Evolutionary conservation across 2,113 vertebrate genomes (phyloP).

Genomic region (Penelope pileata): DNA sequence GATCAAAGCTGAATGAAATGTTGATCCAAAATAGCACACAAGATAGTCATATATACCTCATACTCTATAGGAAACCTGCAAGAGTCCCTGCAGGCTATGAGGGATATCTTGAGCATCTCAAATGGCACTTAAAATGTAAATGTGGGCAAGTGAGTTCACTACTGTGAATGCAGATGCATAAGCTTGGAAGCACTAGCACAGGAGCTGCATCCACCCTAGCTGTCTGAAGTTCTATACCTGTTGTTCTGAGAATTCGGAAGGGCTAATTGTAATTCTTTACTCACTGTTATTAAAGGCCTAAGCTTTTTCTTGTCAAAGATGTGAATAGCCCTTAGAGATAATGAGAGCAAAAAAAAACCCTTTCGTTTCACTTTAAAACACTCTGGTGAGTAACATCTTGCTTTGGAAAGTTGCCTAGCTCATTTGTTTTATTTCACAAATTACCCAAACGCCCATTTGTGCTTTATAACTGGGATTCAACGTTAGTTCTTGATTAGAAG

Average conservation of each 20-base stretch:
- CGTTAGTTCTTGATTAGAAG: slow-evolving; percentile 44
- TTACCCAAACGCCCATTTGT: slow-evolving; percentile 13
- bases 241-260: background rate
- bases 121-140: background rate
- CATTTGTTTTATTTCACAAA: slow-evolving; percentile 60
- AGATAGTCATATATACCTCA: background rate
- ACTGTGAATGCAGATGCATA: background rate
- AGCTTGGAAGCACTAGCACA: background rate
- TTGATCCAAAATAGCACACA: background rate
- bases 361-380: slow-evolving; percentile 60
- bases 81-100: background rate
- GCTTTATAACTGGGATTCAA: background rate
- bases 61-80: background rate
- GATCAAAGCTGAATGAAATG: background rate
- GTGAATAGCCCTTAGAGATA: slow-evolving; percentile 9
- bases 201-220: background rate
- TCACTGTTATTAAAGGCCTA: slow-evolving; percentile 1
- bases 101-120: background rate
- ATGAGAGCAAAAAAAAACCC: slow-evolving; percentile 3
- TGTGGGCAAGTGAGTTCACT: background rate
- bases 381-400: slow-evolving; percentile 43
- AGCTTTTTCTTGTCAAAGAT: slow-evolving; percentile 13
- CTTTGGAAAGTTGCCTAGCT: slow-evolving; percentile 60
- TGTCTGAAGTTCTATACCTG: background rate
- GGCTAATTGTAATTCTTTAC: background rate